These are phyloP conservation scores for Salticus scenicus DNA, from an alignment of 2,888 invertebrate species.

Conservation along the genomic window DNA sequence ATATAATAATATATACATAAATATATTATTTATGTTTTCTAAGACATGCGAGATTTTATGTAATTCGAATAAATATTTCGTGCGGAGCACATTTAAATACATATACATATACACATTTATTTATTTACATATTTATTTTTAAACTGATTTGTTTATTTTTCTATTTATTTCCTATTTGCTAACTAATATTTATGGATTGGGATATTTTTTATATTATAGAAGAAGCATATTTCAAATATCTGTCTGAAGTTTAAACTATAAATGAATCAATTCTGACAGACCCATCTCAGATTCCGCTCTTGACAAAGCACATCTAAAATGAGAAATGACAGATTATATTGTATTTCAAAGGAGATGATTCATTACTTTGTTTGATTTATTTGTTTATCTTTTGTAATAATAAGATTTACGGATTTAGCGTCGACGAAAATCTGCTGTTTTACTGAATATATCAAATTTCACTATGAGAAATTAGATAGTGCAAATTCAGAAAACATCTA, in stretches of 20 bases:
- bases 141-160: too few species aligned
- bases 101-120: too few species aligned
- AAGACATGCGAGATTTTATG: too few species aligned
- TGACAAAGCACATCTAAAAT: neutral
- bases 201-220: too few species aligned
- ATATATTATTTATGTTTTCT: too few species aligned
- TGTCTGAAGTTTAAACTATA: neutral
- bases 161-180: too few species aligned
- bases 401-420: neutral
- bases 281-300: neutral
- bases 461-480: neutral
- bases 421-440: neutral
- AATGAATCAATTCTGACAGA: neutral
- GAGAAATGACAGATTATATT: neutral
- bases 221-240: too few species aligned
- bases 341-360: slow-evolving; percentile 3
- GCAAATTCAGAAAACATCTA: neutral
- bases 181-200: too few species aligned
- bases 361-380: slow-evolving; percentile 1
- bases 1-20: too few species aligned
- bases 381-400: neutral
- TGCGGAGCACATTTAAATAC: too few species aligned
- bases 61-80: too few species aligned
- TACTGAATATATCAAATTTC: neutral
- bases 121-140: too few species aligned